Conservation (phyloP, 2,797 vertebrate genomes). For the Gorsachius magnificus region DNA sequence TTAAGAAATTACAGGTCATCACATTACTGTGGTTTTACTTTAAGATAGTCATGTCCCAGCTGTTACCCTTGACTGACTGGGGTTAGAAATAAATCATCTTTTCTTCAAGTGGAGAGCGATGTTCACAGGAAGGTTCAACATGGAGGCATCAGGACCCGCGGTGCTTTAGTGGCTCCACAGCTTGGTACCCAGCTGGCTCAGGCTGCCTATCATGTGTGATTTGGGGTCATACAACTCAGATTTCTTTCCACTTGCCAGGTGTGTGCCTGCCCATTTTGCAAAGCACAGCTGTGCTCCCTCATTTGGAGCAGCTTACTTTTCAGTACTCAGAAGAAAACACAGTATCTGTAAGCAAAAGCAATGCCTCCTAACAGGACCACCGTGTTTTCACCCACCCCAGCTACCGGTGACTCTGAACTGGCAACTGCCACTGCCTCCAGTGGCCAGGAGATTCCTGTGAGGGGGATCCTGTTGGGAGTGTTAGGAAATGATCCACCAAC, state of each 20-base stretch:
- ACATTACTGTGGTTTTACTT: not conserved
- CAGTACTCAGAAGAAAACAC: not conserved
- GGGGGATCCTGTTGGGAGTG: not conserved
- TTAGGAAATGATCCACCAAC: fast-evolving
- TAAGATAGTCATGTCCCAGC: not conserved
- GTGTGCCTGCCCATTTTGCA: not conserved
- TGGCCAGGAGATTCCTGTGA: not conserved
- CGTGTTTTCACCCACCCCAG: not conserved
- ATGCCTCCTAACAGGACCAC: fast-evolving
- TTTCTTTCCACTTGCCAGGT: not conserved
- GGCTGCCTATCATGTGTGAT: not conserved
- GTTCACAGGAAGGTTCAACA: not conserved
- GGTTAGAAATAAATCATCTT: not conserved
- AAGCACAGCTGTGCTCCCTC: not conserved
- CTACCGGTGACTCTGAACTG: not conserved
- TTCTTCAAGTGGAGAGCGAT: not conserved
- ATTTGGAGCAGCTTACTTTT: not conserved
- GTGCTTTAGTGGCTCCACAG: fast-evolving
- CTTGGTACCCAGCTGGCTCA: not conserved
- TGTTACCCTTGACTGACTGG: fast-evolving
- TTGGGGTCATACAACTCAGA: not conserved
- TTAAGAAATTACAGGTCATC: not conserved
- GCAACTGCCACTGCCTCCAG: not conserved
- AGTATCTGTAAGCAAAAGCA: not conserved
- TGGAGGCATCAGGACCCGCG: fast-evolving